Evolutionary conservation across 2,797 vertebrate genomes (phyloP).

Genomic region (Mionectes olivaceus): DNA sequence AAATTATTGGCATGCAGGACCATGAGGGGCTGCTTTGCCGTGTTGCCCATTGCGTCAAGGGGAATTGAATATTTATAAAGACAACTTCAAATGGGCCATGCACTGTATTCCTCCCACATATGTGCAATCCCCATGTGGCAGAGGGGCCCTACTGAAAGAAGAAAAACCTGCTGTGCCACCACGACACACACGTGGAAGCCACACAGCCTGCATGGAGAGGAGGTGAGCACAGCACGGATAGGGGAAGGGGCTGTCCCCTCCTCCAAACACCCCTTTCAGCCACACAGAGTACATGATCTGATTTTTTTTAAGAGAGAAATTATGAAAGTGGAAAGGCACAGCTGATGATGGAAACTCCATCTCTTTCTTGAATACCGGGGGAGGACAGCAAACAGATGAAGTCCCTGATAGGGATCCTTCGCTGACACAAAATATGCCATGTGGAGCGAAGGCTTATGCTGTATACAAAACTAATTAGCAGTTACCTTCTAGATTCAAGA

Average conservation of each 20-base stretch:
- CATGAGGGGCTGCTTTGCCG: constrained; percentile 42
- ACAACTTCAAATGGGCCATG: constrained; percentile 43
- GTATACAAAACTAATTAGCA: constrained; percentile 46
- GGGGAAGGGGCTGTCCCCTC: background rate
- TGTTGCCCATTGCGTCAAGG: background rate
- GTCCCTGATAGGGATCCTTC: background rate
- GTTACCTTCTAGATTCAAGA: constrained; percentile 53
- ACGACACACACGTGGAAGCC: background rate
- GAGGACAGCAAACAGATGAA: constrained; percentile 39
- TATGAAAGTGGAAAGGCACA: background rate
- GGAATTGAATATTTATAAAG: constrained; percentile 65
- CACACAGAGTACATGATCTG: background rate
- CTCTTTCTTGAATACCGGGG: background rate
- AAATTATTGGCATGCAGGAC: constrained; percentile 57
- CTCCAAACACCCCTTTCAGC: background rate
- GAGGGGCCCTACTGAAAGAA: background rate
- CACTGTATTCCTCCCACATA: constrained; percentile 7
- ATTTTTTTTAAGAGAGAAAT: background rate
- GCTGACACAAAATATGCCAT: constrained; percentile 22
- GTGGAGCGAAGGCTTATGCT: constrained; percentile 24
- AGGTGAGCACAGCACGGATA: background rate
- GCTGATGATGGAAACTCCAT: background rate
- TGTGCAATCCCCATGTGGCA: background rate
- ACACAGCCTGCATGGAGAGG: background rate
- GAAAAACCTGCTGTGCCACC: background rate